Base-by-base conservation (phyloP, 2,888 invertebrate genomes). In the Zootermopsis nevadensis region DNA sequence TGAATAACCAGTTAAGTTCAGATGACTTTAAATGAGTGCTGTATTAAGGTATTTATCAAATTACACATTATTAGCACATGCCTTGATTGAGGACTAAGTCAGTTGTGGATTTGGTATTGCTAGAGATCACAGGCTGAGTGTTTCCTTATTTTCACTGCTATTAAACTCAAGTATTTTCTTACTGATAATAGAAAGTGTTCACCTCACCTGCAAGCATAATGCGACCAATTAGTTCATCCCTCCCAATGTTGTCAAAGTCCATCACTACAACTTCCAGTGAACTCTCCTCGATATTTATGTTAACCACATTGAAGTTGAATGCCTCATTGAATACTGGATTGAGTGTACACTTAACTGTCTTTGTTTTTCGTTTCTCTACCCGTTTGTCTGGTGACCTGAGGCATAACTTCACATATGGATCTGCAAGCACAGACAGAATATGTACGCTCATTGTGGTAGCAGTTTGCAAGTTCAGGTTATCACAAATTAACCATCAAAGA, bases 391-490 rank as follows among this genome's bases (percentile, higher is more conserved):
- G 98, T 88, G 97, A 97, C 88, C 97, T 97, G 76, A 98, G 93
- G 98, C 98, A 98, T 24, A 98, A 96, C 90, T 98, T 98, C 27
- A 98, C 98, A 91, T 98, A 98, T 0, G 98, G 98, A 94, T 98
- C 98, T 98, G 92, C 77, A 92, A 91, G 85, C 53, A 80, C 72
- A 33, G 31, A 77, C 38, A 38, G 6, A 38, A 10, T 4, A 4
- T 7, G 38, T 38, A 38, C 10, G 19, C 19, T 19, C 48, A 48
- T 15, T 1, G 19, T 48, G 48, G 48, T 19, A 48, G 19, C 19
- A 2, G 19, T 22, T 74, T 35, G 76, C 24, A 80, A 76, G n/a
- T 53, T 55, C 60, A 79, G 31, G 30, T 87, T 91, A 90, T 89
- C 48, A 48, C 19, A 48, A 48, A 15, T 48, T 19, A 48, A 48